A percentile compares a stretch with the other conserved stretches of the same genome.
phyloP scores from a whole-genome alignment of 1,140 invertebrate species.

The Ostrea denselamellosa region DNA sequence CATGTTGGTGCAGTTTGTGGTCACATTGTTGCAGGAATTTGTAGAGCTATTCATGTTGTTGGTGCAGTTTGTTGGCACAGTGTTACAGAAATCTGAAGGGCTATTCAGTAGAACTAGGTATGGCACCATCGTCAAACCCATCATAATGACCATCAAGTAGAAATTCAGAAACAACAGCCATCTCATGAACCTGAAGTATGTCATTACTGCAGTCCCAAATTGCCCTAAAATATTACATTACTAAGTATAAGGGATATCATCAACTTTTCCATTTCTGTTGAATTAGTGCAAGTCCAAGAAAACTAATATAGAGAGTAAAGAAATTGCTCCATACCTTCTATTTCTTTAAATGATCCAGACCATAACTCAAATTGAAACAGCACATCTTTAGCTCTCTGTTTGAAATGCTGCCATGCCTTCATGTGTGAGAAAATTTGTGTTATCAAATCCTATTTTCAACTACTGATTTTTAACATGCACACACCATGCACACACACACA shows the following conservation, averaged over 20 bases:
- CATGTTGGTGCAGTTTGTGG: neutral
- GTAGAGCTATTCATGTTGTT: neutral
- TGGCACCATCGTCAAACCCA: constrained; percentile 66
- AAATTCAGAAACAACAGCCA: constrained; percentile 86
- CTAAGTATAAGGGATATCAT: too few species aligned
- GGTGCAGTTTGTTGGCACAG: neutral
- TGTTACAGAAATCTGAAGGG: neutral
- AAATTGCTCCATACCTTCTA: constrained; percentile 66
- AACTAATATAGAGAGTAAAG: too few species aligned
- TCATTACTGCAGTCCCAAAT: constrained; percentile 86
- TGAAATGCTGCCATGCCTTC: constrained; percentile 64
- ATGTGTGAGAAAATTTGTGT: constrained; percentile 35
- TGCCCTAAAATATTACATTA: constrained; percentile 82
- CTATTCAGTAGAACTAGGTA: constrained; percentile 50
- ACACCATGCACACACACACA: too few species aligned
- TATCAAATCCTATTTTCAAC: too few species aligned
- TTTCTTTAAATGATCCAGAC: constrained; percentile 70
- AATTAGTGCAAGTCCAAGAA: too few species aligned
- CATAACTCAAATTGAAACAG: constrained; percentile 66
- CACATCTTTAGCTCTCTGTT: constrained; percentile 55
- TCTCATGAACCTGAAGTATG: constrained; percentile 87
- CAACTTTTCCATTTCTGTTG: too few species aligned
- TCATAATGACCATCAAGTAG: constrained; percentile 78
- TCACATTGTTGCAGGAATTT: too few species aligned
- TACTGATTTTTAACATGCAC: too few species aligned